Evolutionary conservation across 1,140 invertebrate genomes (phyloP), one percentile per base, ranked within the genome.

Genomic region (Drosophila watanabei): DNA sequence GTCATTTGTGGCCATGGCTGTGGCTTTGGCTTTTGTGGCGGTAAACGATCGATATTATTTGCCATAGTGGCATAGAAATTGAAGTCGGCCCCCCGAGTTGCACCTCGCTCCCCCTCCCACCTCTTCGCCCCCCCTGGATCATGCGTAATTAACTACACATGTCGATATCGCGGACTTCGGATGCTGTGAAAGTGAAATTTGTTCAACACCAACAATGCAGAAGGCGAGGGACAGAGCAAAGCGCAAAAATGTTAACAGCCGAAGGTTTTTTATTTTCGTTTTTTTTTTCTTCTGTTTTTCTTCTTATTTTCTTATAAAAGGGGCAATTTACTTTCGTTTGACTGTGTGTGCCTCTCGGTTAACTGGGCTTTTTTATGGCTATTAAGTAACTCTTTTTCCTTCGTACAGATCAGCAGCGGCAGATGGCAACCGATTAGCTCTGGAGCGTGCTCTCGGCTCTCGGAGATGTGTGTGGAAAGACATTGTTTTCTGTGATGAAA

Each of bases 131-230:
- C 24, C 24, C 59, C 45, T 41, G 35, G 49, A 24, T 65, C 84
- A 56, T 81, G 83, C 83, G 83, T 88, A 88, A 88, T 88, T 88
- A 88, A 88, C 81, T 75, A 85, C 85, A 88, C 78, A 89, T 84
- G 81, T 80, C 85, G 76, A 71, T 61, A 80, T 64, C 65, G 24
- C 54, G 62, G 24, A 52, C 51, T 39, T 70, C 51, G 66, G 86
- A 89, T 75, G 85, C 85, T 89, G 85, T 89, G 85, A 89, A 89
- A 89, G 85, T 89, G 85, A 89, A 89, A 89, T 89, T 79, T 79
- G 79, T 89, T 85, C 61, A 76, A 33, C 57, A 79, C 30, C 46
- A 69, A 61, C 41, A 72, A 77, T 80, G 77, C 71, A 62, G 66
- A 88, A 87, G 52, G 54, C 68, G 76, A 62, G 59, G 56, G 68